Conservation (phyloP, 1,140 invertebrate genomes). For the Cryptotermes secundus region DNA sequence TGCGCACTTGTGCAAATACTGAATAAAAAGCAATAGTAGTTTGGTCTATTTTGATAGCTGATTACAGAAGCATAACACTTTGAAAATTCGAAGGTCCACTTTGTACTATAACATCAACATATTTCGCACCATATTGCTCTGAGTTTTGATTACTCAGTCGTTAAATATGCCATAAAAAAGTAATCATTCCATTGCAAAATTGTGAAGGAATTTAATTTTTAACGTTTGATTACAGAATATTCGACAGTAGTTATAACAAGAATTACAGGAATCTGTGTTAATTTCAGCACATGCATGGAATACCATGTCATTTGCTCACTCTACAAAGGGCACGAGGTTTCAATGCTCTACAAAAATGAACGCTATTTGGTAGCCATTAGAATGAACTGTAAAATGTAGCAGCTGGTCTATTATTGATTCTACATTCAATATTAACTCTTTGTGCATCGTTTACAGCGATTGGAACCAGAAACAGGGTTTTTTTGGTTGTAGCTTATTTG, state of each 20-base stretch:
- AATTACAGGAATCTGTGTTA: neutral
- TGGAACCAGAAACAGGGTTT: neutral
- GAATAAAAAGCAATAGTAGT: too few relatives aligned
- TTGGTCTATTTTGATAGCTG: too few relatives aligned
- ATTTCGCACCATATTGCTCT: too few relatives aligned
- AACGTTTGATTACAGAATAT: neutral
- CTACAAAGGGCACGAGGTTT: neutral
- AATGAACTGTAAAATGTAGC: neutral
- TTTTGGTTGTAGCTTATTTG: neutral
- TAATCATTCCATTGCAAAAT: neutral
- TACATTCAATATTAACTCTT: neutral
- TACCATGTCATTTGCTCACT: neutral
- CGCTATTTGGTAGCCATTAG: neutral
- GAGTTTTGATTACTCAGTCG: neutral
- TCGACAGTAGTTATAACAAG: neutral
- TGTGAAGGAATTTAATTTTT: neutral
- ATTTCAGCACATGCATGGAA: neutral
- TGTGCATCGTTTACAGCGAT: neutral
- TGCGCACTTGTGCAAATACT: too few relatives aligned
- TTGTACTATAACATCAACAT: too few relatives aligned
- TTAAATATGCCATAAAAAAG: neutral
- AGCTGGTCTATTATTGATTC: neutral
- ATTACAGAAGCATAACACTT: too few relatives aligned
- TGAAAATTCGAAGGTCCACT: too few relatives aligned
- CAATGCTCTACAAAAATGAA: neutral